Evolutionary conservation across 1,140 invertebrate genomes (phyloP).

Genomic region (Eurytemora carolleeae): DNA sequence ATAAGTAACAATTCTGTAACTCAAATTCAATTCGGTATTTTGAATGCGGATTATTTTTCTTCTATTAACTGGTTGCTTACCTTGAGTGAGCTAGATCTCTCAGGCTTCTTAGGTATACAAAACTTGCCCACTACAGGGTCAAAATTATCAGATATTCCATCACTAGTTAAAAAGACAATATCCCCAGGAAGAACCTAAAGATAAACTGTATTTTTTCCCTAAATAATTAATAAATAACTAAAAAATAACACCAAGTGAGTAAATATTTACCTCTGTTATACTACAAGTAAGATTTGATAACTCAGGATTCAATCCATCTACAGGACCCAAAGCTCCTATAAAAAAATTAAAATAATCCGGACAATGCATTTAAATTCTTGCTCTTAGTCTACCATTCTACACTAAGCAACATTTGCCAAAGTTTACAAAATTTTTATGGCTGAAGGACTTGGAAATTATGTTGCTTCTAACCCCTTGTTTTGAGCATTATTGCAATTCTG

Average conservation of each 20-base stretch:
- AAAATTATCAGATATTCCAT: constrained; percentile 83
- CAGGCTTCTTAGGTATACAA: constrained; percentile 36
- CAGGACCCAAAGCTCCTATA: constrained; percentile 54
- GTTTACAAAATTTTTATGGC: no score
- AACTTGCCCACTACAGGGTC: constrained; percentile 85
- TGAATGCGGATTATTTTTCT: neutral
- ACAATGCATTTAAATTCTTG: no score
- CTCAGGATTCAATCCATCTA: constrained; percentile 69
- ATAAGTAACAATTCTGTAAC: no score
- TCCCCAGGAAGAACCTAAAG: constrained; percentile 42
- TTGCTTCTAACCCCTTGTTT: no score
- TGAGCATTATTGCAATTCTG: no score
- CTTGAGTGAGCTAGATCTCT: neutral
- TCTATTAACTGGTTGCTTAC: neutral
- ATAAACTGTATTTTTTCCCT: neutral
- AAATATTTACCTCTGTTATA: constrained; percentile 64
- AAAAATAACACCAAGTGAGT: neutral
- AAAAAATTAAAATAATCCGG: no score
- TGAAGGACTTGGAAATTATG: no score
- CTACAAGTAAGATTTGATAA: constrained; percentile 73
- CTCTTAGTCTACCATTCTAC: no score
- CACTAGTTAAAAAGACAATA: constrained; percentile 69
- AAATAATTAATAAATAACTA: constrained; percentile 1
- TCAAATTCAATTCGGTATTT: no score
- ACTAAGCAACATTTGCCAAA: no score